Evolutionary conservation across 2,888 invertebrate genomes (phyloP).

Genomic region (Leucoma salicis): DNA sequence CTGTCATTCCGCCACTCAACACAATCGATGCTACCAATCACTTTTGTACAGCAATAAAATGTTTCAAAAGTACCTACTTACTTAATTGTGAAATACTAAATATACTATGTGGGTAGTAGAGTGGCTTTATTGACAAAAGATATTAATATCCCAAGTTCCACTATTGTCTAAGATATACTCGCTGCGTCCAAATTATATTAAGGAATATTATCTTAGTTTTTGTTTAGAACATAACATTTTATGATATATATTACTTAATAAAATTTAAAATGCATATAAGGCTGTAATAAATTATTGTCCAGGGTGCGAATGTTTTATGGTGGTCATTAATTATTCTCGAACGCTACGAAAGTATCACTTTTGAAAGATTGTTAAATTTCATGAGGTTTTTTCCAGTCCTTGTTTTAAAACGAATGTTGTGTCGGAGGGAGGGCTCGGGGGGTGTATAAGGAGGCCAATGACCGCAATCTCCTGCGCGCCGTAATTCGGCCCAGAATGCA

Average conservation of each 20-base stretch:
- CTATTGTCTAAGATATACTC: too few relatives aligned
- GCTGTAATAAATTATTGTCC: slow-evolving; percentile 27
- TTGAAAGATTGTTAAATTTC: slow-evolving; percentile 52
- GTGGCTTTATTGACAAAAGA: too few relatives aligned
- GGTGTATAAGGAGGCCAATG: slow-evolving; percentile 61
- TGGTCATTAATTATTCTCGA: slow-evolving; percentile 41
- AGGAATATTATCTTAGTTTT: too few relatives aligned
- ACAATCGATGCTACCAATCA: slow-evolving; percentile 25
- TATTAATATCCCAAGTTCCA: too few relatives aligned
- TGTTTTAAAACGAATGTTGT: slow-evolving; percentile 50
- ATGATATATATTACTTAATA: neutral
- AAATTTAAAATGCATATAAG: slow-evolving; percentile 18
- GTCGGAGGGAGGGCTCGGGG: slow-evolving; percentile 43
- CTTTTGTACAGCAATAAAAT: slow-evolving; percentile 9
- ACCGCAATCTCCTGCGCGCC: slow-evolving; percentile 58
- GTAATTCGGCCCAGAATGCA: slow-evolving; percentile 72
- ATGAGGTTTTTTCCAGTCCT: slow-evolving; percentile 49
- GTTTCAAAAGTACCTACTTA: neutral
- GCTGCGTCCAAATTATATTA: too few relatives aligned
- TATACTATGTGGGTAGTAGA: too few relatives aligned
- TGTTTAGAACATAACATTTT: too few relatives aligned
- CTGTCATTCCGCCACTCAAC: slow-evolving; percentile 32
- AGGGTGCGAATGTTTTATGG: slow-evolving; percentile 41
- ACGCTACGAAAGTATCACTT: slow-evolving; percentile 35
- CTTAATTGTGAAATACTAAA: too few relatives aligned